Base-by-base conservation (phyloP, 2,797 vertebrate species). In the Crypturellus tataupa region DNA sequence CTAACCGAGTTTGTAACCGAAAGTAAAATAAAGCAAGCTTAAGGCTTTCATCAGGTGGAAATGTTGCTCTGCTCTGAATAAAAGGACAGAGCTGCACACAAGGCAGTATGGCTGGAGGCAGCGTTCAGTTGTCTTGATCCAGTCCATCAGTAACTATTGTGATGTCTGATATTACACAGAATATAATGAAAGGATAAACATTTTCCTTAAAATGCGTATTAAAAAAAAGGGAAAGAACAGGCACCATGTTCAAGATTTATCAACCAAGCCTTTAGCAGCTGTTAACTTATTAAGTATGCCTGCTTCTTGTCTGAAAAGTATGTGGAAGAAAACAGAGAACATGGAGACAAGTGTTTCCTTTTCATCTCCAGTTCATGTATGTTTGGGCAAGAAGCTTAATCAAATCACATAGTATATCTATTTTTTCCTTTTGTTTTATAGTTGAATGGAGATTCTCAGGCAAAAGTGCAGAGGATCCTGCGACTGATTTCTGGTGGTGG, bases 361-460 rank as follows among this genome's bases (percentile, higher is more conserved):
- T 78, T 7, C 69, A 0, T 56, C 10, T 63, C 24, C 51, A 27
- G 25, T 4, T 49, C 15, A 16, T 1, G 0, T 56, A 8, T 25
- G 2, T 58, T 83, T 51, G 19, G 19, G 6, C 23, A 83, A 78
- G 44, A 85, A 76, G 37, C 29, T 68, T 85, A 44, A 7, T 63
- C 2, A 3, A 67, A n/a, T 75, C 5, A 6, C 31, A 73, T 90
- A 31, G 6, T 81, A 4, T 53, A 64, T 21, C 56, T 84, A 25
- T 56, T 29, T 25, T 39, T 63, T 85, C 49, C 85, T 7, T 8
- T 65, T 60, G 37, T 81, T 89, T 69, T 82, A 53, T 97, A 99
- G 99, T 98, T 99, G 75, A 98, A 99, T 0, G 99, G 98, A 96
- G 99, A 99, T 96, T 99, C 99, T 29, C 98, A 99, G 86, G 99